Conservation (phyloP, 2,113 vertebrate species). For the Cheirogaleus medius region DNA sequence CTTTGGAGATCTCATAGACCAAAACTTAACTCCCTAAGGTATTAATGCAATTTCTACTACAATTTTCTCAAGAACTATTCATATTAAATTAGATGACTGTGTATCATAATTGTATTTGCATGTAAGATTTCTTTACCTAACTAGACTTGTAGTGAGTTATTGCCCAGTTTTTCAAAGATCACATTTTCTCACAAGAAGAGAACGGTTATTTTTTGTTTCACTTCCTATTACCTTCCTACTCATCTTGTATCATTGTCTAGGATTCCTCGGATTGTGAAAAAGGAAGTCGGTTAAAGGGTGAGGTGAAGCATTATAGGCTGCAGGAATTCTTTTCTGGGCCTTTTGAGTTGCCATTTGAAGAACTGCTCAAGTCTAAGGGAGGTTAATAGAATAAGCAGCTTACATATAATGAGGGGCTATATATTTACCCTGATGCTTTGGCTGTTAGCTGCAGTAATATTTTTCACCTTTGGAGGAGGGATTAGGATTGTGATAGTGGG, state of each 20-base stretch:
- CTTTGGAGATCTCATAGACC: not conserved
- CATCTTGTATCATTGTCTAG: not conserved
- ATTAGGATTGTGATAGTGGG: conserved; percentile 35
- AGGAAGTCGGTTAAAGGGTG: not conserved
- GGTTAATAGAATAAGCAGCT: not conserved
- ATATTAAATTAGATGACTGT: not conserved
- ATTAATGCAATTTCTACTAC: not conserved
- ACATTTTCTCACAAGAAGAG: not conserved
- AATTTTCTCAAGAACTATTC: conserved; percentile 18
- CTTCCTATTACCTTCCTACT: not conserved
- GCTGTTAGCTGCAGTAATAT: not conserved
- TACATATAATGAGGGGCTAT: not conserved
- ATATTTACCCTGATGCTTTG: conserved; percentile 14
- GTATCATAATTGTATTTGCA: not conserved
- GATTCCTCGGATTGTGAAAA: not conserved
- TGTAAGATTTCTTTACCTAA: conserved; percentile 1
- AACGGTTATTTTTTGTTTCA: conserved; percentile 7
- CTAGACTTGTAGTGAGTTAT: not conserved
- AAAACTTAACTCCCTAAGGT: not conserved
- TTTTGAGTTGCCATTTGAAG: conserved; percentile 52
- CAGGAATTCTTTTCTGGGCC: conserved; percentile 14
- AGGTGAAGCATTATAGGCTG: not conserved
- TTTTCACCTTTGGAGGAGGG: not conserved
- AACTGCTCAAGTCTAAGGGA: not conserved
- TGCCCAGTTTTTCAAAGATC: not conserved